Base-by-base conservation (phyloP, 1,140 invertebrate genomes). In the Bombus breviceps region DNA sequence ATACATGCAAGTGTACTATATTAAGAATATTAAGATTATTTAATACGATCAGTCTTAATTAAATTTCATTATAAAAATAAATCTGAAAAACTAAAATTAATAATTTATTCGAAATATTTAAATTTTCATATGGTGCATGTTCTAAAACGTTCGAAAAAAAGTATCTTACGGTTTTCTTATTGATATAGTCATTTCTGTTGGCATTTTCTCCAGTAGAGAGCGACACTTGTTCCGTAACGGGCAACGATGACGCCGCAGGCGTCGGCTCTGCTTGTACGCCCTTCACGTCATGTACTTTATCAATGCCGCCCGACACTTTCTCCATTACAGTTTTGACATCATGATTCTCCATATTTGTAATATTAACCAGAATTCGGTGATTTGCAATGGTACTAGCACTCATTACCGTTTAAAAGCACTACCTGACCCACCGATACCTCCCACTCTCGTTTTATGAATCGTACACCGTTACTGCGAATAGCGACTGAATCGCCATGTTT, bases 401-500 rank as follows among this genome's bases (percentile, higher is more conserved):
- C 92, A 93, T 94, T 90, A 91, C 88, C 91, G 66, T 90, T 71
- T 88, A 88, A 88, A 86, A 89, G 81, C 82, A 91, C 87, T 83
- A 76, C 66, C 83, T 86, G 78, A 89, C 78, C 43, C 81, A 92
- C 85, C 82, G 37, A 71, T 79, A 86, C 68, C 74, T 76, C 86
- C 53, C 71, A 59, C 86, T 71, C 71, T 73, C 76, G 80, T 76
- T 85, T 91, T 89, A 92, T 87, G 81, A 93, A 86, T 91, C 91
- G 91, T 94, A 93, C 92, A 89, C 92, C 87, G 89, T 88, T 85
- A 90, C 92, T 90, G 93, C 93, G 93, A 93, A 93, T 92, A 92
- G 92, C 93, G 92, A 93, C 93, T 93, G 91, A 94, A 91, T 93
- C 93, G 94, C 94, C 94, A 94, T 95, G 93, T 94, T 95, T 93